These are phyloP conservation scores for Sesia bembeciformis DNA, from an alignment of 2,888 invertebrate genomes.

Conservation along the genomic window DNA sequence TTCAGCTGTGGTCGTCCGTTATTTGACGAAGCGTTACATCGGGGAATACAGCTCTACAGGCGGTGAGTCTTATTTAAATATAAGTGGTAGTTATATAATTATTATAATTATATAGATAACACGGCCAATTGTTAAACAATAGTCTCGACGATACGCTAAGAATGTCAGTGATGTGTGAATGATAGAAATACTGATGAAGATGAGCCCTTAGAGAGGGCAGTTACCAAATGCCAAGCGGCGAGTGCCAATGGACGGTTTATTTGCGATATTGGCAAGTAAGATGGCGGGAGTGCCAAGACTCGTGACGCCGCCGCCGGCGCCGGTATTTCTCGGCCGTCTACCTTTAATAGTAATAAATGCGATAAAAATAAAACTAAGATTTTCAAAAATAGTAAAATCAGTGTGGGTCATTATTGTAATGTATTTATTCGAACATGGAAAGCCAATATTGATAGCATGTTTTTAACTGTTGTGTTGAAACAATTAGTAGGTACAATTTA, in stretches of 20 bases:
- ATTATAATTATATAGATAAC: too few relatives aligned
- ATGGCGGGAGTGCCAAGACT: constrained; percentile 51
- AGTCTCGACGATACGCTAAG: constrained; percentile 20
- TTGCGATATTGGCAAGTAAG: constrained; percentile 66
- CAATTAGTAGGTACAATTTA: too few relatives aligned
- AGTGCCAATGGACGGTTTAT: constrained; percentile 68
- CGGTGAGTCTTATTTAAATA: constrained; percentile 67
- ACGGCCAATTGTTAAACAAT: too few relatives aligned
- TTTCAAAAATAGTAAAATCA: too few relatives aligned
- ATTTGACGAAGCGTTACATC: constrained; percentile 84
- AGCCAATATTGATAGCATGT: too few relatives aligned
- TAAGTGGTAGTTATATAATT: too few relatives aligned
- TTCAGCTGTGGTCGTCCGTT: constrained; percentile 85
- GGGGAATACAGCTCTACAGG: constrained; percentile 87
- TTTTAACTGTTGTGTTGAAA: too few relatives aligned
- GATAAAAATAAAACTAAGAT: too few relatives aligned
- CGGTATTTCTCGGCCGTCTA: constrained; percentile 43
- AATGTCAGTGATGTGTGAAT: constrained; percentile 13
- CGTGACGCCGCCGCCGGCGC: constrained; percentile 32
- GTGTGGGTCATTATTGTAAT: too few relatives aligned
- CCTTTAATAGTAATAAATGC: constrained; percentile 25
- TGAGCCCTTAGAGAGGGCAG: constrained; percentile 45
- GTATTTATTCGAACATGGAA: too few relatives aligned
- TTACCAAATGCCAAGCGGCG: constrained; percentile 48
- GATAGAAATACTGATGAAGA: constrained; percentile 27